Evolutionary conservation across 2,888 invertebrate genomes (phyloP).

Genomic region (Laspeyria flexula): DNA sequence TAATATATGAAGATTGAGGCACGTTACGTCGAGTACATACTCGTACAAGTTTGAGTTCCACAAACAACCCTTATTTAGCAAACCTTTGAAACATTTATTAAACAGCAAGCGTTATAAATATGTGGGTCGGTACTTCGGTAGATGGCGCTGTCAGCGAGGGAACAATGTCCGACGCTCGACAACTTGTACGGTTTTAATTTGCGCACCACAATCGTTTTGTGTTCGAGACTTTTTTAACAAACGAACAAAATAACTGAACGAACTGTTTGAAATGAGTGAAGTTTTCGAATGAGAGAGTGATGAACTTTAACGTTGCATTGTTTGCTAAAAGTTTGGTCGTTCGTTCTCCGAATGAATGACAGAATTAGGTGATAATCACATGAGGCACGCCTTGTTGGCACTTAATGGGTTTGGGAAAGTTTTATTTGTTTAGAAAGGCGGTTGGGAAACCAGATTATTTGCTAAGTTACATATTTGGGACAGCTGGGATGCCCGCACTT

Average conservation of each 20-base stretch:
- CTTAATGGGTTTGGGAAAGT: no score
- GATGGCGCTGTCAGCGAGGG: not conserved
- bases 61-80: not conserved
- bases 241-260: not conserved
- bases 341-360: no score
- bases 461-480: no score
- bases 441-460: no score
- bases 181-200: not conserved
- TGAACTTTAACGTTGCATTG: no score
- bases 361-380: no score
- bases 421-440: no score
- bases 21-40: not conserved
- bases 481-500: no score
- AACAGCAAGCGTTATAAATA: not conserved
- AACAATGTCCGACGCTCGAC: not conserved
- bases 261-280: not conserved
- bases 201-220: not conserved
- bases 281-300: no score
- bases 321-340: no score
- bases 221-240: not conserved
- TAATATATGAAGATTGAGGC: not conserved
- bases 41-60: not conserved
- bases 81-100: constrained; percentile 3
- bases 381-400: no score
- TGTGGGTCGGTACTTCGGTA: no score